Base-by-base conservation (phyloP, 2,888 invertebrate species). In the Sycophila texana region DNA sequence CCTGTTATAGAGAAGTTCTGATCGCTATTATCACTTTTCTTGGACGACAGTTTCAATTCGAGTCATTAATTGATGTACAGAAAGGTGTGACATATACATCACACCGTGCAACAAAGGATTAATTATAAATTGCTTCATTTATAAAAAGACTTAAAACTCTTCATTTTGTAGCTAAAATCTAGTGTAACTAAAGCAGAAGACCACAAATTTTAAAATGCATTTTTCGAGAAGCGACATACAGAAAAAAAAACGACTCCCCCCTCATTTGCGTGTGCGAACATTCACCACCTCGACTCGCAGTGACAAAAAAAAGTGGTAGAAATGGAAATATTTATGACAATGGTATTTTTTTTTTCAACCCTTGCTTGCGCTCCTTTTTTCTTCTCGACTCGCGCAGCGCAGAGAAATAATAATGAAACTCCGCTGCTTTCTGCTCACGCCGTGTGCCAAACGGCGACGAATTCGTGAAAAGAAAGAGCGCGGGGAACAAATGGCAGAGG, bases 401-500 rank as follows among this genome's bases (percentile, higher is more conserved):
- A 61, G 30, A 22, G 13, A 12, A 22, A 73, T 26, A 73, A 73
- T 61, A 73, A 73, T 73, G 72, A 73, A 73, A 63, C 53, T 72
- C 72, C 63, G 47, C 39, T 2, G 55, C 14, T n/a, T 10, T 16
- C 5, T 14, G 26, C 26, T 16, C 26, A 12, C 60, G 26, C 4
- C 16, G 18, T 12, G 57, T 49, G 49, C 14, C 18, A 26, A 16
- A n/a, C n/a, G 53, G 22, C 70, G 2, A 30, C 68, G 68, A n/a
- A 18, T 57, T 12, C 20, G 58, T 22, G 20, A 60, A 71, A 49
- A n/a, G 39, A 51, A 71, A 22, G n/a, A 10, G 14, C 22, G 22
- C 60, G 26, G 22, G 22, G 70, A 49, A 72, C 51, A 72, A 72
- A 72, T 72, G 72, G 61, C 72, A 49, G 72, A 70, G 68, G 57